phyloP scores from a whole-genome alignment of 2,888 invertebrate species.

The Macropis europaea region DNA sequence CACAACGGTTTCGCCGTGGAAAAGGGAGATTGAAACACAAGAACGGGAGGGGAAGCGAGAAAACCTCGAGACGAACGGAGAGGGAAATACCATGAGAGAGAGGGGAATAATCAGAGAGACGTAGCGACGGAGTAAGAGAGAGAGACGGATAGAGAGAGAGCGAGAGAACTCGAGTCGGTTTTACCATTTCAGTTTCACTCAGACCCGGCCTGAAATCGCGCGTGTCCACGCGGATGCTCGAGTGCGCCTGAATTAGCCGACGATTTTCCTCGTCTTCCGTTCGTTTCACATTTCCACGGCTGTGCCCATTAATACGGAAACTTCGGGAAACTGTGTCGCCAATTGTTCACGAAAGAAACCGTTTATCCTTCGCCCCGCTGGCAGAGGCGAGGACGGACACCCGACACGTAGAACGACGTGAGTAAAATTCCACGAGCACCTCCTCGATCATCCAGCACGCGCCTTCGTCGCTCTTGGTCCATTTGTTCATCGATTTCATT shows the following conservation, averaged over 20 bases:
- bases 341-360: slow-evolving; percentile 28
- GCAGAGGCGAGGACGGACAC: background rate
- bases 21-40: too few relatives aligned
- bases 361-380: slow-evolving; percentile 17
- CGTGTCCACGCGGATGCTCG: slow-evolving; percentile 47
- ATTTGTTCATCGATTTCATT: too few relatives aligned
- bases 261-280: slow-evolving; percentile 15
- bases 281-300: too few relatives aligned
- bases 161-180: slow-evolving; percentile 43
- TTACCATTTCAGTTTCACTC: slow-evolving; percentile 66
- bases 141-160: slow-evolving; percentile 20
- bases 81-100: slow-evolving; percentile 28
- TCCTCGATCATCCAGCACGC: too few relatives aligned
- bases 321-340: slow-evolving; percentile 30
- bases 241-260: slow-evolving; percentile 27
- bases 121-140: slow-evolving; percentile 17
- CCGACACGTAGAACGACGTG: slow-evolving; percentile 18
- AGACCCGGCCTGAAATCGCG: slow-evolving; percentile 56
- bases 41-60: background rate
- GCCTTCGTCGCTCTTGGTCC: background rate
- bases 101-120: slow-evolving; percentile 40
- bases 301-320: too few relatives aligned
- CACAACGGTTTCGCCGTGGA: background rate
- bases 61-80: too few relatives aligned
- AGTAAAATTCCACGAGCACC: too few relatives aligned